Conservation (phyloP, 2,797 vertebrate genomes). For the Siniperca scherzeri region DNA sequence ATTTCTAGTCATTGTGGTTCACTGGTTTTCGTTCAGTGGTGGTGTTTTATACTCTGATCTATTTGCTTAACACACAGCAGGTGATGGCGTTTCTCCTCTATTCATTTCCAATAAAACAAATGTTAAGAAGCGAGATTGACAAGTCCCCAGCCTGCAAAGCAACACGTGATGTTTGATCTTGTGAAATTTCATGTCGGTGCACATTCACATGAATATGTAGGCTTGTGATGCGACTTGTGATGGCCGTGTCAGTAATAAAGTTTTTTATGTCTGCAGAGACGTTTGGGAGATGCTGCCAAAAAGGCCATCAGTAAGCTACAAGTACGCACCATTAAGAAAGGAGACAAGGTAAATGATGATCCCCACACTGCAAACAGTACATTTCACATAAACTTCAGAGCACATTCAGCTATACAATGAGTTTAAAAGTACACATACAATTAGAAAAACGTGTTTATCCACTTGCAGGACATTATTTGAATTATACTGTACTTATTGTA, state of each 20-base stretch:
- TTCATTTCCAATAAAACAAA: neutral
- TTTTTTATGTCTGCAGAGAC: conserved; percentile 87
- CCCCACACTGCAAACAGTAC: neutral
- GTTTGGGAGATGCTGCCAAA: conserved; percentile 97
- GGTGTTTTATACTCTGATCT: conserved; percentile 7
- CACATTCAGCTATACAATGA: neutral
- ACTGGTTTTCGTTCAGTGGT: conserved; percentile 1
- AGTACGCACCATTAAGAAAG: conserved; percentile 96
- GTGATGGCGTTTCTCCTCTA: neutral
- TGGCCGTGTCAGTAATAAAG: neutral
- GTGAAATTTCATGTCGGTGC: neutral
- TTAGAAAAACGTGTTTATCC: neutral
- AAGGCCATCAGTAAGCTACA: conserved; percentile 98
- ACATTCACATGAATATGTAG: neutral
- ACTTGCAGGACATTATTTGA: neutral
- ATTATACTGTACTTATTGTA: neutral
- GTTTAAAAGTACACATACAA: neutral
- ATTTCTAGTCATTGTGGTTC: neutral
- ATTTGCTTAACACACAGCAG: neutral
- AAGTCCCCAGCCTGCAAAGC: neutral
- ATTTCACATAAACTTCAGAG: neutral
- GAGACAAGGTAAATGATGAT: conserved; percentile 91
- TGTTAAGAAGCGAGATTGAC: neutral
- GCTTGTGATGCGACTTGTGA: neutral
- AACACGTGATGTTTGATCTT: neutral